Conservation (phyloP, 2,888 invertebrate species). For the Mechanitis messenoides region DNA sequence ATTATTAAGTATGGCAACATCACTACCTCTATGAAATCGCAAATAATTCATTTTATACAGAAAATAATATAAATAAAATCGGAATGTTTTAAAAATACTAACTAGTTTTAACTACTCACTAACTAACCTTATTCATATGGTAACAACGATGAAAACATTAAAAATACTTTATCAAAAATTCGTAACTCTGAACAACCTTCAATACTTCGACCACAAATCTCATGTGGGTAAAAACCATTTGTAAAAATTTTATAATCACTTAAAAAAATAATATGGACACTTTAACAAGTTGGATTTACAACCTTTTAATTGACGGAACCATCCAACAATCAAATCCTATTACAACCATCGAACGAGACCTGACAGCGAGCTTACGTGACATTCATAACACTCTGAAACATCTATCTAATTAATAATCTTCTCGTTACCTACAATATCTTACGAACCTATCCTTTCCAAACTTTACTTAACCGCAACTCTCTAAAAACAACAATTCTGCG, state of each 20-base stretch:
- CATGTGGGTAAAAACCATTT: conserved; percentile 38
- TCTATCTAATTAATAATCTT: conserved; percentile 40
- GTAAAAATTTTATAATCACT: conserved; percentile 45
- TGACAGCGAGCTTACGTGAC: conserved; percentile 51
- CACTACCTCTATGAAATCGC: conserved; percentile 37
- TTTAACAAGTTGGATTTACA: conserved; percentile 47
- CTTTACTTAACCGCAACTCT: conserved; percentile 27
- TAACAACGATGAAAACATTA: conserved; percentile 68
- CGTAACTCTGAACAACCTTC: conserved; percentile 43
- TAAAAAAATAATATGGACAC: conserved; percentile 69
- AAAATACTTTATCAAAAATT: conserved; percentile 62
- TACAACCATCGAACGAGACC: conserved; percentile 51
- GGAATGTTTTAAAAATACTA: conserved; percentile 56
- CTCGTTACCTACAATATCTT: conserved; percentile 26
- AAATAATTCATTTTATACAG: conserved; percentile 37
- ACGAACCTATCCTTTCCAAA: conserved; percentile 26
- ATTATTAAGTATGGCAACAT: conserved; percentile 67
- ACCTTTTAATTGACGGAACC: conserved; percentile 68
- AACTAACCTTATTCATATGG: conserved; percentile 51
- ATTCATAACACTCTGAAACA: conserved; percentile 47
- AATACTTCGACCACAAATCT: conserved; percentile 32
- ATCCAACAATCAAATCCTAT: conserved; percentile 46
- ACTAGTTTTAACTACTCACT: conserved; percentile 39
- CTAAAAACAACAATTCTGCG: conserved; percentile 8
- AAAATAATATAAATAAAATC: conserved; percentile 48